Evolutionary conservation across 1,140 invertebrate genomes (phyloP).

Genomic region (Protaetia brevitarsis): DNA sequence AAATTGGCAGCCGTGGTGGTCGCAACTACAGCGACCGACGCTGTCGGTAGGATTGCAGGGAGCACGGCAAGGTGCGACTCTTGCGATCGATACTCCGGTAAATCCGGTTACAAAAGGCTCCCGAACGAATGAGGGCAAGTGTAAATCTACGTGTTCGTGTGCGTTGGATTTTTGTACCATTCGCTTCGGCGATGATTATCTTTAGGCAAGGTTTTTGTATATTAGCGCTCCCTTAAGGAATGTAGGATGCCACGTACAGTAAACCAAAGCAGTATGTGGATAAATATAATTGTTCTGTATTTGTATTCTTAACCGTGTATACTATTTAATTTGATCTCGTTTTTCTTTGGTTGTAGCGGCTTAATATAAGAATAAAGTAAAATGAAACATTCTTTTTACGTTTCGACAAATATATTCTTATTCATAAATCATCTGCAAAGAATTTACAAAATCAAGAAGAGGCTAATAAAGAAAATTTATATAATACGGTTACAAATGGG

Average conservation of each 20-base stretch:
- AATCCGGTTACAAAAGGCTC: slow-evolving; percentile 27
- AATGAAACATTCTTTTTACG: no score
- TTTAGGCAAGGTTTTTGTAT: slow-evolving; percentile 29
- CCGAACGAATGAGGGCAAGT: slow-evolving; percentile 3
- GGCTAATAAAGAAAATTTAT: no score
- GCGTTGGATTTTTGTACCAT: slow-evolving; percentile 24
- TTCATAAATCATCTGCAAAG: no score
- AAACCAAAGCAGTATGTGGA: background rate
- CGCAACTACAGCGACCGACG: background rate
- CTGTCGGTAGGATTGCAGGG: slow-evolving; percentile 9
- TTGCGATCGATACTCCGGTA: slow-evolving; percentile 29
- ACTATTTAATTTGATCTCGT: no score
- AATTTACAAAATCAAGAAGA: no score
- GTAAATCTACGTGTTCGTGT: slow-evolving; percentile 18
- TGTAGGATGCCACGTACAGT: background rate
- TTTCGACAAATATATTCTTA: no score
- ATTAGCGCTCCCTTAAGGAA: slow-evolving; percentile 16
- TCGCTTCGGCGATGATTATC: slow-evolving; percentile 33
- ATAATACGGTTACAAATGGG: no score
- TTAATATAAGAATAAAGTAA: no score
- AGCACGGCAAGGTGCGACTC: slow-evolving; percentile 29
- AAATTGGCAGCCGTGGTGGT: slow-evolving; percentile 28
- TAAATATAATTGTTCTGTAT: no score
- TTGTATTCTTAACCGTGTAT: no score
- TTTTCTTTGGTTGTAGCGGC: no score